phyloP scores from a whole-genome alignment of 2,797 vertebrate species.

The Sebastolobus alascanus region DNA sequence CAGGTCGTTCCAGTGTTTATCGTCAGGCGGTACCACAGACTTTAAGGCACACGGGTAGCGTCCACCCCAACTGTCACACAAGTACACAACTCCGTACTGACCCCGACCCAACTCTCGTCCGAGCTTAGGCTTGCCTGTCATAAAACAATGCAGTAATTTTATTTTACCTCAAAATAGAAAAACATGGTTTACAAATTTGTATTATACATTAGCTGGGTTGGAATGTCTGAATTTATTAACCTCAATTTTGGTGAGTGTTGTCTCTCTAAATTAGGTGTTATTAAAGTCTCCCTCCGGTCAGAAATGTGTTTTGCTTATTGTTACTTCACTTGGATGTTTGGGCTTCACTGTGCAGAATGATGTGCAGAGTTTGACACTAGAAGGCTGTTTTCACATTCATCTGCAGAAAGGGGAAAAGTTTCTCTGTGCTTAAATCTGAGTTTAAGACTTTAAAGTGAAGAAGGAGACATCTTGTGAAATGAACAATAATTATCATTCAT shows the following conservation, averaged over 20 bases:
- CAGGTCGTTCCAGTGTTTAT: conserved; percentile 99
- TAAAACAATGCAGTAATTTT: not conserved
- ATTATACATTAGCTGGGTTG: not conserved
- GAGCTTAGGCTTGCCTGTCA: conserved; percentile 93
- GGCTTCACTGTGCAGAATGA: not conserved
- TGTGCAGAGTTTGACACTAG: not conserved
- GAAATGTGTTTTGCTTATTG: too few species aligned
- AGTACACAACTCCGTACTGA: conserved; percentile 97
- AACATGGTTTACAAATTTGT: not conserved
- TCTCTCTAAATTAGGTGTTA: not conserved
- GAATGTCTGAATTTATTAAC: not conserved
- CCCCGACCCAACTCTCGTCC: conserved; percentile 96
- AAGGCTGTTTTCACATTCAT: not conserved
- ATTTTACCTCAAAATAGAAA: not conserved
- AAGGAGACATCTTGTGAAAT: not conserved
- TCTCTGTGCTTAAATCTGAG: not conserved
- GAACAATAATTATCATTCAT: not conserved
- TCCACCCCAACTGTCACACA: conserved; percentile 96
- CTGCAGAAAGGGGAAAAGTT: not conserved
- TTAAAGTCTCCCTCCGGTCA: not conserved
- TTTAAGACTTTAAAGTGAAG: not conserved
- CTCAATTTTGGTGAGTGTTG: not conserved
- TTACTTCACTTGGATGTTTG: not conserved
- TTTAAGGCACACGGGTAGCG: conserved; percentile 96
- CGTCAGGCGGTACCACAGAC: conserved; percentile 97